Evolutionary conservation across 2,888 invertebrate genomes (phyloP).

Genomic region (Deroplatys truncata): DNA sequence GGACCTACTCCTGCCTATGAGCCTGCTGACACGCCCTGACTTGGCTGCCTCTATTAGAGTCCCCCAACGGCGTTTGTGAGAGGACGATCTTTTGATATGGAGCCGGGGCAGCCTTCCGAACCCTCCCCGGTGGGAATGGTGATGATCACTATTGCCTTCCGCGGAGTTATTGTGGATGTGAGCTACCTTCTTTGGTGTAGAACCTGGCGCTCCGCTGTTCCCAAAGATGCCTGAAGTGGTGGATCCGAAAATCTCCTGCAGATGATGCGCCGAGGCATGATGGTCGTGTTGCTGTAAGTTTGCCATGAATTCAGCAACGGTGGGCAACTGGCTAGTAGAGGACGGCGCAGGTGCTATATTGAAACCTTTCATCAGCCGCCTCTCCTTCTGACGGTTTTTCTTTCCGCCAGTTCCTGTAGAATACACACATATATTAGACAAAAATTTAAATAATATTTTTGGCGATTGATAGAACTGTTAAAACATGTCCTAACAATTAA

Average conservation of each 20-base stretch:
- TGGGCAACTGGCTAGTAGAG: constrained; percentile 34
- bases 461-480: background rate
- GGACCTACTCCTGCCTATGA: constrained; percentile 72
- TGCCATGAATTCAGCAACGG: constrained; percentile 42
- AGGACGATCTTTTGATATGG: constrained; percentile 51
- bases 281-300: constrained; percentile 47
- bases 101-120: constrained; percentile 39
- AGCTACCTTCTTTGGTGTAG: constrained; percentile 48
- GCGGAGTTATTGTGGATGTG: constrained; percentile 39
- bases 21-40: constrained; percentile 71
- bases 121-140: constrained; percentile 33
- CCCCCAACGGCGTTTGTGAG: constrained; percentile 44
- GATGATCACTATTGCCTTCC: background rate
- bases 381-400: constrained; percentile 89
- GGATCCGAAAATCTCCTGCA: constrained; percentile 60
- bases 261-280: constrained; percentile 49
- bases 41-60: constrained; percentile 84
- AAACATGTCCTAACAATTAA: background rate
- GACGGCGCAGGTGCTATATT: constrained; percentile 76
- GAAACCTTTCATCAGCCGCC: constrained; percentile 90
- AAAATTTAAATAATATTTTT: background rate
- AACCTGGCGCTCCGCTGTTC: constrained; percentile 42
- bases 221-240: constrained; percentile 64
- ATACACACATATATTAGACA: background rate
- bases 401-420: constrained; percentile 78